Base-by-base conservation (phyloP, 1,140 invertebrate species). In the Drosophila ananassae region DNA sequence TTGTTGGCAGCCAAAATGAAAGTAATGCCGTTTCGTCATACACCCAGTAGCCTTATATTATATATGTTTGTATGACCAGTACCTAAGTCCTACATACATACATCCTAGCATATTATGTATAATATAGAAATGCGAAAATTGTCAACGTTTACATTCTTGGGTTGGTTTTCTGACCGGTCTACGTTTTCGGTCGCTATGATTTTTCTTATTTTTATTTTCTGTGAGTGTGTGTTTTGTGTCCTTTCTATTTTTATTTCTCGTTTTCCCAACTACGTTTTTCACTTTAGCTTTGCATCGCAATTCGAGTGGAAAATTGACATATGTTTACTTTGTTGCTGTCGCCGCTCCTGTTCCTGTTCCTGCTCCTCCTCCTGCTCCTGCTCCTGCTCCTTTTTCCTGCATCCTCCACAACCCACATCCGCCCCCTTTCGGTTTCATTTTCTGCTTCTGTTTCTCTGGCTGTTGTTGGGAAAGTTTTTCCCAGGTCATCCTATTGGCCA, bases 271-370 rank as follows among this genome's bases (percentile, higher is more conserved):
- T 82, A 87, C 82, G 78, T 82, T 85, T 85, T 85, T 89, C 83
- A 85, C 75, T 83, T 78, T 52, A 77, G 79, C 83, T 87, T 87
- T 87, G 83, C 79, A 87, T 89, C 83, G 83, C 83, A 89, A 79
- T 76, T 87, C 83, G 79, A 87, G 83, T 83, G 83, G 83, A 87
- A 87, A 87, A 89, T 87, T 87, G 83, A 89, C 83, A 87, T 87
- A 89, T 87, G 83, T 87, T 87, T 87, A 89, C 83, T 87, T 79
- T 89, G 83, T 77, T 89, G 64, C 67, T 59, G 51, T 52, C 41
- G 30, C 66, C 39, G 46, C 46, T 73, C 47, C 60, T 60, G 62
- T 48, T 63, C 21, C 21, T 50, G 52, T 58, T 61, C 10, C 30
- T 8, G 25, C 6, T 28, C 25, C 9, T 32, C n/a, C 46, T 73